Conservation (phyloP, 1,140 invertebrate species). For the Asbolus verrucosus region DNA sequence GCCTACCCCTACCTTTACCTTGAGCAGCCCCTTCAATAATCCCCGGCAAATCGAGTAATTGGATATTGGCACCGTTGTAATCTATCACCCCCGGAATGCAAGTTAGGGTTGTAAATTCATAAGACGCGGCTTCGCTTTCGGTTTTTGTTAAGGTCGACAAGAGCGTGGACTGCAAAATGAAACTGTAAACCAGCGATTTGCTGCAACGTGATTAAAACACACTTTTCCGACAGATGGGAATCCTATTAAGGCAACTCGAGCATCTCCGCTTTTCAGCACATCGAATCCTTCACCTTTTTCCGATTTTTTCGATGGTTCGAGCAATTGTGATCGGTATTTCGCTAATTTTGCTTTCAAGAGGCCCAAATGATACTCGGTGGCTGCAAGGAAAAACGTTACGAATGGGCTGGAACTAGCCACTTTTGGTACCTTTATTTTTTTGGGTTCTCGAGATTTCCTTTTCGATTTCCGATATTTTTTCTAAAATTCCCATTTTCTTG, state of each 20-base stretch:
- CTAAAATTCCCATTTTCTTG: conserved; percentile 91
- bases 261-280: conserved; percentile 99
- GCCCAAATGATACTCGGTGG: conserved; percentile 99
- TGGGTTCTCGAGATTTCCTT: conserved; percentile 98
- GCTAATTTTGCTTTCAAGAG: conserved; percentile 98
- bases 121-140: conserved; percentile 95
- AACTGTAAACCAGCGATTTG: neutral
- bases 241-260: conserved; percentile 96
- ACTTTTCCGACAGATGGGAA: conserved; percentile 97
- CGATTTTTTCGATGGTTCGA: conserved; percentile 95
- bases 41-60: conserved; percentile 96
- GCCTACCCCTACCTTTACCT: conserved; percentile 86
- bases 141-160: conserved; percentile 94
- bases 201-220: conserved; percentile 36
- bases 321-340: conserved; percentile 94
- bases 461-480: conserved; percentile 98
- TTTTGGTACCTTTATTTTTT: conserved; percentile 96
- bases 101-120: conserved; percentile 99
- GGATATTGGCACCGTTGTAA: conserved; percentile 98
- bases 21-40: conserved; percentile 97
- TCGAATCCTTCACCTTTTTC: conserved; percentile 99
- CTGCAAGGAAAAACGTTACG: conserved; percentile 67
- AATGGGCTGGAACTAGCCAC: neutral
- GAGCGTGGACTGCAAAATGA: conserved; percentile 82
- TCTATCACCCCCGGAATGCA: conserved; percentile 99